Evolutionary conservation across 2,113 vertebrate species (phyloP).

Genomic region (Melanerpes formicivorus): DNA sequence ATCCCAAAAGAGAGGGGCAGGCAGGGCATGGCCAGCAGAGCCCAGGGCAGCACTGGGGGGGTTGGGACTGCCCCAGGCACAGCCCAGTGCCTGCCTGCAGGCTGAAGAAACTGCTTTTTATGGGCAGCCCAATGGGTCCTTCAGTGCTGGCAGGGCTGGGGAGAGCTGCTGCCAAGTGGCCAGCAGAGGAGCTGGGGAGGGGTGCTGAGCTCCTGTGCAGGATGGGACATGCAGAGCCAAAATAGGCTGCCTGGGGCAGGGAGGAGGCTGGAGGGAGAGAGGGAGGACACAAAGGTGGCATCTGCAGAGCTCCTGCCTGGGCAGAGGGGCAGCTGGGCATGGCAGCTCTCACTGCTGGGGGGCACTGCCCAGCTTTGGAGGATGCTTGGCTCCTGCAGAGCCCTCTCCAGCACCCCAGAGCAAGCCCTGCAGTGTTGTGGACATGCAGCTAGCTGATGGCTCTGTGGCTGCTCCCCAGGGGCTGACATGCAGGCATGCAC

Average conservation of each 20-base stretch:
- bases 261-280: neutral
- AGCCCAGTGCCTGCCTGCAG: neutral
- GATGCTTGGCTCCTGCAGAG: neutral
- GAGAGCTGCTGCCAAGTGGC: neutral
- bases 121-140: neutral
- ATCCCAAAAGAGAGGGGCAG: neutral
- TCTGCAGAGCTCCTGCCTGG: fast-evolving
- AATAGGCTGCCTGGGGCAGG: neutral
- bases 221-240: neutral
- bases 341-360: neutral
- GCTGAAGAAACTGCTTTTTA: neutral
- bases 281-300: neutral
- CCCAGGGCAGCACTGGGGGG: neutral
- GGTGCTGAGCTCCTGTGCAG: neutral
- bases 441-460: neutral
- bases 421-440: neutral
- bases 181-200: neutral
- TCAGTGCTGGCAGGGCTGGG: neutral
- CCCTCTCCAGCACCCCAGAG: neutral
- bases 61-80: neutral
- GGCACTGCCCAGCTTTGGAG: neutral
- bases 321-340: neutral
- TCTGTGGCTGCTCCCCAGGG: neutral
- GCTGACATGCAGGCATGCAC: neutral
- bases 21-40: neutral